Evolutionary conservation across 1,140 invertebrate species (phyloP), one percentile per base, ranked within the genome.

Genomic region (Monomorium pharaonis): DNA sequence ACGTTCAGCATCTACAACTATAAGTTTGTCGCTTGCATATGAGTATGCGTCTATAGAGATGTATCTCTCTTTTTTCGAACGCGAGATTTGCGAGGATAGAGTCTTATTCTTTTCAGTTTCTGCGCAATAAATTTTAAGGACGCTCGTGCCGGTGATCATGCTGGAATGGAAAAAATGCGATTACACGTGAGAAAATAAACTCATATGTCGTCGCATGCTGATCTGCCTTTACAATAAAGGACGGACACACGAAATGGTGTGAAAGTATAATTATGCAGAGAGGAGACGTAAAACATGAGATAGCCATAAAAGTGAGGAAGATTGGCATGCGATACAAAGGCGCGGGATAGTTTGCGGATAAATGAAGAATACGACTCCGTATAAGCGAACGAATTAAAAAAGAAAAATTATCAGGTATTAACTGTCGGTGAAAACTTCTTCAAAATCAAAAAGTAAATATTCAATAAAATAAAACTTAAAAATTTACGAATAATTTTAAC

Each of bases 41-140:
- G 5, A 27, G 6, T 33, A 63, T 16, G 56, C 58, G 33, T 21
- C 21, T 60, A 18, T n/a, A n/a, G n/a, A n/a, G n/a, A 16, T 16
- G 0, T 42, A 30, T 47, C 18, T 44, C 18, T 44, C 10, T 12
- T 30, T 76, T 44, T 18, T 9, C 7, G n/a, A 60, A 30, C 33
- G n/a, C 33, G 10, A 65, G 6, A 21, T 21, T 62, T 7, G 60
- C 16, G 7, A 42, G n/a, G 18, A 37, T 63, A 63, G 3, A 2
- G 7, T 37, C 0, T 63, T 47, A 9, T 60, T 3, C 30, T 16
- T 47, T 63, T 3, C 18, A 9, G 16, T 77, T 77, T 63, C 37
- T 47, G 56, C 16, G 33, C 16, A 10, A 77, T 62, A 62, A 60
- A 60, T 77, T 62, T 77, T 27, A 62, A 77, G 44, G 24, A 76